Conservation (phyloP, 2,797 vertebrate species). For the Cirrhinus molitorella region DNA sequence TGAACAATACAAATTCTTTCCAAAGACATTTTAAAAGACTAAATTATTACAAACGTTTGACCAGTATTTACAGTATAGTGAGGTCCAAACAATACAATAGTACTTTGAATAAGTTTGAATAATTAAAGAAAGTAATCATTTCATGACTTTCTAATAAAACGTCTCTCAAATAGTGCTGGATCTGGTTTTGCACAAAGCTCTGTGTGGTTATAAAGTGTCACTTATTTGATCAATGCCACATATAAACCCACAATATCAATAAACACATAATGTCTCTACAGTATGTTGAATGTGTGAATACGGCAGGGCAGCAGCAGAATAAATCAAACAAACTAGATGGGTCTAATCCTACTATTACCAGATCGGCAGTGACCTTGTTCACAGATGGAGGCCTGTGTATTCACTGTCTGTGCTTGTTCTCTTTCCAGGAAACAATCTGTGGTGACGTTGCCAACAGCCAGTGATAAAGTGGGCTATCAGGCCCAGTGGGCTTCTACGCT, state of each 20-base stretch:
- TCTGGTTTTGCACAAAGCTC: background rate
- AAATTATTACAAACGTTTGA: background rate
- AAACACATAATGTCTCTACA: constrained; percentile 23
- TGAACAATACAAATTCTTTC: too few relatives aligned
- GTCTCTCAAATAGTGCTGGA: background rate
- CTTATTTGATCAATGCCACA: constrained; percentile 16
- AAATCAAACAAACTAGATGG: constrained; percentile 40
- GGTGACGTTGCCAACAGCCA: constrained; percentile 45
- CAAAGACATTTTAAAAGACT: too few relatives aligned
- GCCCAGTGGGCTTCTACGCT: constrained; percentile 47
- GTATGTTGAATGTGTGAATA: background rate
- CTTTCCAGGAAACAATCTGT: constrained; percentile 52
- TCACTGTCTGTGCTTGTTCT: constrained; percentile 38
- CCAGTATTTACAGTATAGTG: background rate
- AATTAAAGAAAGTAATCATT: too few relatives aligned
- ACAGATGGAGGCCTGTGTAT: constrained; percentile 41
- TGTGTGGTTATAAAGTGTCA: background rate
- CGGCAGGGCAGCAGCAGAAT: constrained; percentile 1
- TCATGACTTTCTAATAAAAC: background rate
- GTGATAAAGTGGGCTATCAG: constrained; percentile 62
- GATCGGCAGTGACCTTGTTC: constrained; percentile 49
- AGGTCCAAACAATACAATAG: too few relatives aligned
- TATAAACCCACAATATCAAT: constrained; percentile 8
- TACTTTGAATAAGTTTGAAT: too few relatives aligned
- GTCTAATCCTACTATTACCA: constrained; percentile 50